Percentiles rank a stretch among this genome's conserved stretches.
Conservation (phyloP, 2,797 vertebrate species). For the Arnoldichthys spilopterus region DNA sequence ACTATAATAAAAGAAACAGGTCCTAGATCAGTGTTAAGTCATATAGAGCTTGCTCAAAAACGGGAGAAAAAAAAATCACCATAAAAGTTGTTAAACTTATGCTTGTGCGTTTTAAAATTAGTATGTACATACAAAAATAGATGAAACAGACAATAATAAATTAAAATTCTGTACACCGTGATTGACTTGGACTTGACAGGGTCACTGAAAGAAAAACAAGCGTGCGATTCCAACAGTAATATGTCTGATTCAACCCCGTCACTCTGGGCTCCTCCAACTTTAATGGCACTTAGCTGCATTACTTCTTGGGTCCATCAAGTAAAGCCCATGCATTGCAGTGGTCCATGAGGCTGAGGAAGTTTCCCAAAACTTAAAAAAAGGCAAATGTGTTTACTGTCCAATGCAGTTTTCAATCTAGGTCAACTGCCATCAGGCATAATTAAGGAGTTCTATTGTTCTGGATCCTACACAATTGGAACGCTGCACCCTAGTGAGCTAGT, state of each 20-base stretch:
- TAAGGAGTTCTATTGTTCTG: conserved; percentile 18
- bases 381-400: background rate
- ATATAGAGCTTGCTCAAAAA: background rate
- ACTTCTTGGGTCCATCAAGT: conserved; percentile 8
- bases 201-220: background rate
- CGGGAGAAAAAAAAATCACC: background rate
- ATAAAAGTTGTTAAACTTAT: background rate
- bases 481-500: conserved; percentile 11
- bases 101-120: conserved; percentile 37
- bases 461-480: background rate
- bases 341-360: background rate
- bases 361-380: background rate
- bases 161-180: conserved; percentile 34
- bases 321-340: background rate
- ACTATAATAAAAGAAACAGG: background rate
- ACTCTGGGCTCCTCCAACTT: background rate
- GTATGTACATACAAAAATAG: conserved; percentile 10
- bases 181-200: conserved; percentile 7
- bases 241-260: background rate
- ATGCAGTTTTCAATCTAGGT: background rate
- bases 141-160: conserved; percentile 29
- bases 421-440: background rate
- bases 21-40: background rate
- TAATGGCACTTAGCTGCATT: conserved; percentile 15
- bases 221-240: background rate